These are phyloP conservation scores for Spisula subtruncata DNA, from an alignment of 2,888 invertebrate genomes.

Conservation along the genomic window DNA sequence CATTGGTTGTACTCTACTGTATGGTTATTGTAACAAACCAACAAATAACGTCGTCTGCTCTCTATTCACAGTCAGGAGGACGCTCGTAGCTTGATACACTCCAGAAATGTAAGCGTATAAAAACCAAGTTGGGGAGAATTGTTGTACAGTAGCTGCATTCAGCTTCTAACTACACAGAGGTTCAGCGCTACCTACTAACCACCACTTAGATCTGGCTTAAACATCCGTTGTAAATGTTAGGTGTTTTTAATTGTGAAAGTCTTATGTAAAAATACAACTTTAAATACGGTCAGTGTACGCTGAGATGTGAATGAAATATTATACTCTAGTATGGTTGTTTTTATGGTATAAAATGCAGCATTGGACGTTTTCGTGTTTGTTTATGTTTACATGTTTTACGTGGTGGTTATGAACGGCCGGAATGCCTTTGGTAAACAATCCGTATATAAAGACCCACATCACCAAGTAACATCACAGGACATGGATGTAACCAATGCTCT, in stretches of 20 bases:
- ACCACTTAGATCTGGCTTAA: neutral
- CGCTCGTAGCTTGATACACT: neutral
- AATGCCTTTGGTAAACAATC: no score
- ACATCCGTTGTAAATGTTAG: neutral
- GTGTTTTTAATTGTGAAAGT: slow-evolving; percentile 11
- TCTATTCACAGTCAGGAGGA: neutral
- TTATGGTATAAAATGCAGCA: neutral
- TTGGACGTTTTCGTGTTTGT: no score
- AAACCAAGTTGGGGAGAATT: neutral
- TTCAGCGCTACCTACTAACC: neutral
- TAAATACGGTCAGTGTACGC: neutral
- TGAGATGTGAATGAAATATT: neutral
- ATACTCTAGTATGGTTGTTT: neutral
- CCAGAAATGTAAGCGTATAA: neutral
- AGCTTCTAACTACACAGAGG: no score
- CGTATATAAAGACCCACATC: no score
- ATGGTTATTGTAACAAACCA: neutral
- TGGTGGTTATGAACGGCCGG: no score
- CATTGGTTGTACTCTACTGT: neutral
- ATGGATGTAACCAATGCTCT: no score
- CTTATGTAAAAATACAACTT: neutral
- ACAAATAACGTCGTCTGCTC: slow-evolving; percentile 17
- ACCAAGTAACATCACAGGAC: no score
- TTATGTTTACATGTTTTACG: no score
- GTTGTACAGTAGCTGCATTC: no score